Base-by-base conservation (phyloP, 1,140 invertebrate species). In the Drosophila malerkotliana region DNA sequence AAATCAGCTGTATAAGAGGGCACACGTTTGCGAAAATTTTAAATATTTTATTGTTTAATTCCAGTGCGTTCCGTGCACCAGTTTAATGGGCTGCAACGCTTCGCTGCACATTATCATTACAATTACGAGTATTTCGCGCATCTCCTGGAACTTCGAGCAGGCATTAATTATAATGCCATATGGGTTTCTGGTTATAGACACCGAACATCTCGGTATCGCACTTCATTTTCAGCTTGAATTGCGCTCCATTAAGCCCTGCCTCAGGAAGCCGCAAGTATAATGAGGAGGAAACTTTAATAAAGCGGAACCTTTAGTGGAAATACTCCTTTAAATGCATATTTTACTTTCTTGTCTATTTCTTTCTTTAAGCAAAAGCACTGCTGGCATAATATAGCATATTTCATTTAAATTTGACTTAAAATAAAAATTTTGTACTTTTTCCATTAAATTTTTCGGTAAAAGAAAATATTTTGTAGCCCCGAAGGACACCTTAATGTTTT, bases 41-140 rank as follows among this genome's bases (percentile, higher is more conserved):
- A 77, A 77, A 82, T 73, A 63, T 77, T 82, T 82, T 73, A 77
- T 73, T 77, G 54, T 32, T 82, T 59, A 57, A 72, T 55, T 82
- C 48, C 18, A n/a, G 39, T 37, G 12, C 9, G 37, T 37, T 51
- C 41, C 32, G 30, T 28, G 69, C 47, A 30, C 56, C 57, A 74
- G 71, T 58, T 71, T 74, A 72, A 51, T 64, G 56, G 55, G 37
- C 37, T 39, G 26, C 61, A 57, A 60, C 56, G 61, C 59, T 63
- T 60, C 10, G 73, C 51, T 61, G 56, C 55, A 60, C 73, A 76
- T 76, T 76, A 76, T 75, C 72, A 60, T 76, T 76, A 76, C 72
- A 76, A 76, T 75, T 76, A 58, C 44, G 63, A 41, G 41, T 8
- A 57, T 53, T 53, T 34, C 51, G 15, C 30, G 10, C 15, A n/a